Evolutionary conservation across 2,113 vertebrate genomes (phyloP), one percentile per base, ranked within the genome.

Genomic region (Phalacrocorax carbo): DNA sequence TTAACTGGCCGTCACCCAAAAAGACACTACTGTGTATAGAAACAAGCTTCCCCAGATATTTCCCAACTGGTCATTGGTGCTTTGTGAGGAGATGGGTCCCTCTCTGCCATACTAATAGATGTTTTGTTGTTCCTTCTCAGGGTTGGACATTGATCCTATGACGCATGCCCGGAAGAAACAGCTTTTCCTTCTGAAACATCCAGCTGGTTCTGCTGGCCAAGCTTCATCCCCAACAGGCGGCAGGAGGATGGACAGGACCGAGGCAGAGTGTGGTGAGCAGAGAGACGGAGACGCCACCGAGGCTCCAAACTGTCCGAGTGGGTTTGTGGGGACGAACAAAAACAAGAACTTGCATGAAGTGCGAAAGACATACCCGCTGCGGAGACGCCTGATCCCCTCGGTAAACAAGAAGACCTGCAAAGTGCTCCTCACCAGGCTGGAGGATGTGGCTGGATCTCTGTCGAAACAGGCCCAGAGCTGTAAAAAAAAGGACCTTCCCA

Each of bases 341-440:
- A 93, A 38, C 81, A 97, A 95, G 58, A 83, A n/a, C 32, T 62
- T 82, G 52, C 97, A 16, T 6, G 97, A 98, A 15, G 97, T 98
- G 48, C 98, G 98, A 62, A 99, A 99, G 96, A 98, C 98, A 1
- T 98, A 98, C 94, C 98, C 98, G 1, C 97, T 98, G 62, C 97
- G 98, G 75, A 98, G 98, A 88, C 98, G 98, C 1, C 95, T 98
- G 6, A 78, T 90, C 40, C 97, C 97, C 54, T 93, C 98, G 0
- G 97, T 97, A 81, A 98, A 96, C 94, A 98, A 98, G 82, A 98
- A 98, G 95, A 98, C 99, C 95, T 99, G 99, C 88, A 98, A 99
- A 40, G 99, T 99, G 84, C 96, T 99, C 52, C 98, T 99, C 91
- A 99, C 99, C 52, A 98, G 99, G 86, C 96, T 99, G 90, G 99